Base-by-base conservation (phyloP, 2,888 invertebrate genomes). In the Scaptomyza polygonia region DNA sequence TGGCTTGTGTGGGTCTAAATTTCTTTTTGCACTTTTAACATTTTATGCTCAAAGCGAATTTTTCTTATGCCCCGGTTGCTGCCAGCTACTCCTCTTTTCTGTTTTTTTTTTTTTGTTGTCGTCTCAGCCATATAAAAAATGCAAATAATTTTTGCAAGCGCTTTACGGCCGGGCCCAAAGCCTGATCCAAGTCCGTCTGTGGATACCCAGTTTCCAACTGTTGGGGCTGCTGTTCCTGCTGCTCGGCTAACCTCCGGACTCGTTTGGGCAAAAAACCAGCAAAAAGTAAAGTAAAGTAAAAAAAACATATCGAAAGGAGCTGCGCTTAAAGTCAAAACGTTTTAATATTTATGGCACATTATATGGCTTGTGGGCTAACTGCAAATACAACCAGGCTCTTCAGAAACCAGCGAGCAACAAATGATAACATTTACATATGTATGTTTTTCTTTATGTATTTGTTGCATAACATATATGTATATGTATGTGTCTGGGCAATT, bases 291-390 rank as follows among this genome's bases (percentile, higher is more conserved):
- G 9, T 9, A 30, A 30, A 30, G 3, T 2, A 11, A 14, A 14
- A 6, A 16, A 39, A 39, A 39, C 16, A 9, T n/a, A n/a, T n/a
- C 43, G 53, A 54, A 57, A 56, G 72, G 61, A 68, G 68, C 68
- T 67, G 75, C 87, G 82, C 85, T 82, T 87, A 81, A 82, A 82
- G 82, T 82, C 82, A 82, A 82, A 82, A 81, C 82, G 82, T 87
- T 84, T 84, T 88, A 84, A 88, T 84, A 84, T 84, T 84, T 84
- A 84, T 84, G 84, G 88, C 86, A 80, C 83, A 84, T 84, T 84
- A 88, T 83, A 86, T 86, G 80, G 86, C 83, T 86, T 85, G 82
- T 79, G 87, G 87, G 82, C 87, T 85, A 81, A 84, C 77, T 72
- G 70, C 65, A 56, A 56, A 71, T 25, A 25, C 62, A 36, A 34